Conservation (phyloP, 2,888 invertebrate genomes). For the Cantharis rustica region DNA sequence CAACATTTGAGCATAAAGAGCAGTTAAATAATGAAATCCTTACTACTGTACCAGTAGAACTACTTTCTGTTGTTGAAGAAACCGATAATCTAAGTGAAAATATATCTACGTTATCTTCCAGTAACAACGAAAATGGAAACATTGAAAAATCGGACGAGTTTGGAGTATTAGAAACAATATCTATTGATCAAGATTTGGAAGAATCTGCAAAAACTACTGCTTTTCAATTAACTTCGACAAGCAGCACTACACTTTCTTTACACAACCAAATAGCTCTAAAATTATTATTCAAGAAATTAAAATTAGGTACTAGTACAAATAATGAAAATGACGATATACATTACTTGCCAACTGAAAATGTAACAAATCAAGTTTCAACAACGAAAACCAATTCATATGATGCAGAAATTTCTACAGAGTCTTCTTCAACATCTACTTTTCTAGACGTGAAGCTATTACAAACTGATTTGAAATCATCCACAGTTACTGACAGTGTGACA, state of each 20-base stretch:
- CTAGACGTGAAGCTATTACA: too few species aligned
- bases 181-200: neutral
- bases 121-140: neutral
- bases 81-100: neutral
- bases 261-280: neutral
- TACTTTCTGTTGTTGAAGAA: neutral
- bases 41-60: neutral
- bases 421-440: neutral
- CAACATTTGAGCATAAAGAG: neutral
- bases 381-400: neutral
- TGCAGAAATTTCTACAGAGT: neutral
- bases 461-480: neutral
- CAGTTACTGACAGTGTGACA: neutral
- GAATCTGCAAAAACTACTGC: neutral
- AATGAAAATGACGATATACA: neutral
- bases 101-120: neutral
- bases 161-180: neutral
- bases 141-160: conserved; percentile 1
- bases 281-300: neutral
- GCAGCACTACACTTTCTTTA: neutral
- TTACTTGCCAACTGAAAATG: neutral
- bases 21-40: neutral
- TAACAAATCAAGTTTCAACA: neutral
- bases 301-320: neutral
- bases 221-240: neutral